Evolutionary conservation across 2,888 invertebrate genomes (phyloP).

Genomic region (Anoncus sp.): DNA sequence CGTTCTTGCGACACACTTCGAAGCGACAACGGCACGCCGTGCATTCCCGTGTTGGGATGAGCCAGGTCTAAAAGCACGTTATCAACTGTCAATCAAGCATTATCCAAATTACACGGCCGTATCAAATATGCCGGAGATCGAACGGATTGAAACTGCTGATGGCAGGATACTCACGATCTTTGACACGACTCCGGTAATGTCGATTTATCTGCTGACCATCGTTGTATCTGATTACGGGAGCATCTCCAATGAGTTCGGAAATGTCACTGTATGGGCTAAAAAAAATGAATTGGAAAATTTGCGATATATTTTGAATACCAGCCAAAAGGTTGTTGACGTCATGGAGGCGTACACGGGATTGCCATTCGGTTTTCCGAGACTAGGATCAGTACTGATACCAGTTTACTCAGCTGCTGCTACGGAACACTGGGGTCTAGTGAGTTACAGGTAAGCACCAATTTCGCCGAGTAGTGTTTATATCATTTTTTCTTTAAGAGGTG

Average conservation of each 20-base stretch:
- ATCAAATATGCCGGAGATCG: conserved; percentile 75
- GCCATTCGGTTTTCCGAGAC: conserved; percentile 91
- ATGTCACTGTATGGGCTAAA: conserved; percentile 88
- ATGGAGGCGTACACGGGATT: conserved; percentile 92
- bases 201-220: conserved; percentile 91
- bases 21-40: conserved; percentile 87
- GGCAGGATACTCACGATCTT: conserved; percentile 64
- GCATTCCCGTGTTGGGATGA: conserved; percentile 92
- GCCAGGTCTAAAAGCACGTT: conserved; percentile 88
- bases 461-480: not conserved
- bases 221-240: conserved; percentile 86
- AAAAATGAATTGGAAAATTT: conserved; percentile 86
- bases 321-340: conserved; percentile 90
- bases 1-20: conserved; percentile 88
- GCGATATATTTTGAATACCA: conserved; percentile 89
- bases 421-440: conserved; percentile 96
- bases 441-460: conserved; percentile 85
- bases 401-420: conserved; percentile 94
- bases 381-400: conserved; percentile 95
- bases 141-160: conserved; percentile 33
- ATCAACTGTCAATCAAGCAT: conserved; percentile 87
- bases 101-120: conserved; percentile 81
- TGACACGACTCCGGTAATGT: conserved; percentile 86
- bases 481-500: too few species aligned
- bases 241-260: conserved; percentile 42